Evolutionary conservation across 1,140 invertebrate genomes (phyloP).

Genomic region (Semibalanus balanoides): DNA sequence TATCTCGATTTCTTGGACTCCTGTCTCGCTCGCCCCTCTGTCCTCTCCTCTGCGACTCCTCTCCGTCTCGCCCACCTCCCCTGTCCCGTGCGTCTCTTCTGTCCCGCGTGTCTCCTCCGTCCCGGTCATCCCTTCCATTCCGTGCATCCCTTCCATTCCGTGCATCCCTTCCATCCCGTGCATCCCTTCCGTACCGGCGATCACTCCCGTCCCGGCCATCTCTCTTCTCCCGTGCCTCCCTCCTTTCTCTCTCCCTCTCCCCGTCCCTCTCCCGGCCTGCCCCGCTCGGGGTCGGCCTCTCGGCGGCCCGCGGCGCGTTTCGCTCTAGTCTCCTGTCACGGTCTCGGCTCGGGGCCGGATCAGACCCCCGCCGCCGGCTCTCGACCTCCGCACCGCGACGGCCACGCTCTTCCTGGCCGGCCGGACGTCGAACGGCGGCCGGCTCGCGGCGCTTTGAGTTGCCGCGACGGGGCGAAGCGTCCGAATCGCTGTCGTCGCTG

Average conservation of each 20-base stretch:
- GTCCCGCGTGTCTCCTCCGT: conserved; percentile 11
- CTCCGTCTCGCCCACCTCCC: no score
- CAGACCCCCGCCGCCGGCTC: neutral
- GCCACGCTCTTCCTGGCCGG: neutral
- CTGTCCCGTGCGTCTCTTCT: no score
- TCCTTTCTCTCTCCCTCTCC: conserved; percentile 11
- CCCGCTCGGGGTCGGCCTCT: conserved; percentile 7
- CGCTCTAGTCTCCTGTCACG: no score
- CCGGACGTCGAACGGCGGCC: neutral
- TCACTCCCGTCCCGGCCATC: conserved; percentile 18
- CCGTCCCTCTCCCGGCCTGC: neutral
- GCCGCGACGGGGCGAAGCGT: neutral
- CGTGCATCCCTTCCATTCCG: conserved; percentile 14
- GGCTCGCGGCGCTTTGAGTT: neutral
- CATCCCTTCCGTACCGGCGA: conserved; percentile 21
- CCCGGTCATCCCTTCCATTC: conserved; percentile 9
- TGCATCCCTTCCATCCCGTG: conserved; percentile 17
- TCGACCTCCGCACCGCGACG: neutral
- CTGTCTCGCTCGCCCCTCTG: neutral
- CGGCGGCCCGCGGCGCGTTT: conserved; percentile 11
- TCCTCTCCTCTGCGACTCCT: no score
- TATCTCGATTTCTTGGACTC: neutral
- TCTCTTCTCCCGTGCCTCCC: conserved; percentile 12
- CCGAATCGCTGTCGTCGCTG: neutral
- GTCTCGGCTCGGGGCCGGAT: no score